Base-by-base conservation (phyloP, 64 coral and sea anemone species). In the Actinia tenebrosa region DNA sequence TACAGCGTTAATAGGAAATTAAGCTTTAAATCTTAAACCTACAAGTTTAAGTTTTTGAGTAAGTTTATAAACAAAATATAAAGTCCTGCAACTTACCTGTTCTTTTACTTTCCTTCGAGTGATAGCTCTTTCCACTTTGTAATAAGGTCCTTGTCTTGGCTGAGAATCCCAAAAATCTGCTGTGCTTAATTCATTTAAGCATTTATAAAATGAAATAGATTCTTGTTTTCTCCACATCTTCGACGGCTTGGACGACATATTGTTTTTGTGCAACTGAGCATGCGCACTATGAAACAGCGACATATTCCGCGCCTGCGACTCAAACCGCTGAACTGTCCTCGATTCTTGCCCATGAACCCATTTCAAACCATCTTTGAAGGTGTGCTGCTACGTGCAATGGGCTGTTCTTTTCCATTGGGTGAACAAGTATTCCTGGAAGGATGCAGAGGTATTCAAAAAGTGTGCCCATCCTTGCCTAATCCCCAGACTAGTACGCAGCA, bases 191-290 rank as follows among this genome's bases (percentile, higher is more conserved):
- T 78, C 71, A 44, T 78, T 78, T 17, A 78, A 78, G 71, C 71
- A 78, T 78, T 78, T 78, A 78, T 78, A 78, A 78, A 78, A 80
- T 44, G 30, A 3, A 18, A 10, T 80, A 3, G 11, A 80, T 23
- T 80, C 78, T 11, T 80, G 10, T 10, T 80, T 80, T 50, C 20
- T 18, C 46, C n/a, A 30, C 46, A n/a, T n/a, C n/a, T n/a, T n/a
- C n/a, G n/a, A n/a, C n/a, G n/a, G n/a, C n/a, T 80, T 80, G 46
- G 78, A 43, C 78, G 78, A 13, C 30, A 80, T 43, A 26, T 80
- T 80, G n/a, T 80, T 80, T 80, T 80, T 11, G 19, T 80, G 19
- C 78, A 18, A 80, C 46, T 80, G 78, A 80, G 78, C 78, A 80
- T 80, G 78, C n/a, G 78, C 78, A 80, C 42, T 11, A 80, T 43